These are phyloP conservation scores for Tangara arthus DNA, from an alignment of 2,797 vertebrate genomes.

Conservation along the genomic window DNA sequence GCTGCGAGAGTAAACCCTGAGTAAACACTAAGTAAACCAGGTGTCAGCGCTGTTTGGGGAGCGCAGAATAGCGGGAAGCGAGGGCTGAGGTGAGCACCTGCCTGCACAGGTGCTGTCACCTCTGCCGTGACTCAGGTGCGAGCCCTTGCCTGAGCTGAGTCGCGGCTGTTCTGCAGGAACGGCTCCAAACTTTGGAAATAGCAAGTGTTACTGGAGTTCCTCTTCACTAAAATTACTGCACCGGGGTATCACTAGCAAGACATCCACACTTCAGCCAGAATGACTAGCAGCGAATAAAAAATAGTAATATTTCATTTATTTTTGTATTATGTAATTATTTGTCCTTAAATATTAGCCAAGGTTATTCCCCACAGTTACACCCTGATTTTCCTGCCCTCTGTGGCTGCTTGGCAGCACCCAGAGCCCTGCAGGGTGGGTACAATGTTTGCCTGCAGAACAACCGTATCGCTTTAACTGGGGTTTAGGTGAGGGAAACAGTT, in stretches of 20 bases:
- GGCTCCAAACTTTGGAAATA: background rate
- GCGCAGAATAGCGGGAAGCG: background rate
- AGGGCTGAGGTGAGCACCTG: background rate
- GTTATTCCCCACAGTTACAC: too few relatives aligned
- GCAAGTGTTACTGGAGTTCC: background rate
- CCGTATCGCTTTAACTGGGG: background rate
- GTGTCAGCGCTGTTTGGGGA: background rate
- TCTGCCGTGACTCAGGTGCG: background rate
- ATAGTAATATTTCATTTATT: background rate
- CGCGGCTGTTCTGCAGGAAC: background rate
- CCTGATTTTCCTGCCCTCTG: background rate
- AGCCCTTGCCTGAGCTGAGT: background rate
- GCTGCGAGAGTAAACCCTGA: background rate
- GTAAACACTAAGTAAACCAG: background rate
- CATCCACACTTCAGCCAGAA: too few relatives aligned
- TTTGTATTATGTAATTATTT: background rate
- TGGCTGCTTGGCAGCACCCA: background rate
- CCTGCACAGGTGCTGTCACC: background rate
- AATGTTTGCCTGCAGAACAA: background rate
- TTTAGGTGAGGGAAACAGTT: background rate
- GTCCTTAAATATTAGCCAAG: background rate
- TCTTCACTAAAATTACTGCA: accelerated
- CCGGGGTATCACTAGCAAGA: accelerated
- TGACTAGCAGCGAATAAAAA: accelerated
- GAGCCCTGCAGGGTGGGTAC: background rate